Evolutionary conservation across 2,888 invertebrate genomes (phyloP).

Genomic region (Tholera decimalis): DNA sequence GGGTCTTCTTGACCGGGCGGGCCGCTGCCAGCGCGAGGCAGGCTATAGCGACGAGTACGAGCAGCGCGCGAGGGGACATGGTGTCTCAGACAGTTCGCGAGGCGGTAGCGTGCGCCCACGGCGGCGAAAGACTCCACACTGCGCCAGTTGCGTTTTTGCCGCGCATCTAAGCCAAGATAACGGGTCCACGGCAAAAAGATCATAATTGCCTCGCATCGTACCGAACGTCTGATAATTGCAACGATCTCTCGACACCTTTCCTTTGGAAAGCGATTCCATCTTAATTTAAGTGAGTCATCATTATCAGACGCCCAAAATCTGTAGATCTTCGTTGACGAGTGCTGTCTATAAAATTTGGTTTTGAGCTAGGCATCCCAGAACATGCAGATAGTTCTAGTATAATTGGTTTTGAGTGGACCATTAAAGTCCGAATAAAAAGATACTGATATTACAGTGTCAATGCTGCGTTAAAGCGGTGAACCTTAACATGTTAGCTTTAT

Average conservation of each 20-base stretch:
- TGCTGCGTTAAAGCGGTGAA: conserved; percentile 36
- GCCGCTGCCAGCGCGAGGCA: conserved; percentile 76
- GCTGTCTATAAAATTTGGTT: conserved; percentile 29
- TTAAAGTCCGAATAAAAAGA: conserved; percentile 65
- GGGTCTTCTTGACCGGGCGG: conserved; percentile 82
- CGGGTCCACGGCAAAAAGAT: conserved; percentile 90
- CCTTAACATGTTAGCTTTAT: conserved; percentile 56
- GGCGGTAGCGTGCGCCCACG: conserved; percentile 78
- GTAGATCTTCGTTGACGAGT: conserved; percentile 64
- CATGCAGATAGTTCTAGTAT: conserved; percentile 61
- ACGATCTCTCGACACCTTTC: conserved; percentile 88
- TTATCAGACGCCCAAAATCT: conserved; percentile 69
- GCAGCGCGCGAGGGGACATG: conserved; percentile 71
- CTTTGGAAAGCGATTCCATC: conserved; percentile 88
- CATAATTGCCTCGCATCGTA: conserved; percentile 85
- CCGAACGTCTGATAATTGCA: conserved; percentile 84
- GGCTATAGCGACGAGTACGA: conserved; percentile 77
- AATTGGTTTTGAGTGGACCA: conserved; percentile 65
- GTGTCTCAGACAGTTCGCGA: conserved; percentile 45
- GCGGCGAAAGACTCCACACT: conserved; percentile 80
- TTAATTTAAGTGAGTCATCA: conserved; percentile 86
- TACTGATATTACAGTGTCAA: conserved; percentile 51
- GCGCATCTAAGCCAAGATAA: conserved; percentile 87
- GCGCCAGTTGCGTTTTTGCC: conserved; percentile 83
- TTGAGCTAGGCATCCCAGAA: conserved; percentile 13